Evolutionary conservation across 37 sponge, comb jelly and placozoan genomes (phyloP).

Genomic region (Oscarella lobularis): DNA sequence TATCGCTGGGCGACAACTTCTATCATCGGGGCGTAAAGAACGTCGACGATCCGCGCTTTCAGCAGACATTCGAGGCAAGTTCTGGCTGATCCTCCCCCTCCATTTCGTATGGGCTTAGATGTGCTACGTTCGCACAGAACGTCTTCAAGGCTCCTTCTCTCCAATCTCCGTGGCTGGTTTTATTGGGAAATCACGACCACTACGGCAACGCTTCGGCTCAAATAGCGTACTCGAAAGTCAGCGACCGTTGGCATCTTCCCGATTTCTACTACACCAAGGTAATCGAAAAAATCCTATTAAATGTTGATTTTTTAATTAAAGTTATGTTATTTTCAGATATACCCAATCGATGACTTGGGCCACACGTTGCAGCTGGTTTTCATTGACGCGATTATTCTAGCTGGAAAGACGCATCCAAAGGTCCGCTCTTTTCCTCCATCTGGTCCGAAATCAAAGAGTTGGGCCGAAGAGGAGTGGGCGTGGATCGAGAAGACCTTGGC

Average conservation of each 20-base stretch:
- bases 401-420: conserved; percentile 51
- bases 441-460: conserved; percentile 19
- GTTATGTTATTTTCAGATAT: too few relatives aligned
- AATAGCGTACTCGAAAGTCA: conserved; percentile 58
- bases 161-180: conserved; percentile 57
- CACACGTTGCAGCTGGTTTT: conserved; percentile 60
- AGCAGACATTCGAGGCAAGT: too few relatives aligned
- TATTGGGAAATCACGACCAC: conserved; percentile 88
- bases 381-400: conserved; percentile 72
- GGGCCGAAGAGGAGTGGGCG: conserved; percentile 48
- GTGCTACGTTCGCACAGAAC: too few relatives aligned
- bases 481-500: conserved; percentile 68
- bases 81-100: too few relatives aligned
- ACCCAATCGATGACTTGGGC: too few relatives aligned
- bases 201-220: conserved; percentile 84
- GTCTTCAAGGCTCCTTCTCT: conserved; percentile 76
- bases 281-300: too few relatives aligned
- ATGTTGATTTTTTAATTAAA: too few relatives aligned
- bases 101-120: too few relatives aligned
- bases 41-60: too few relatives aligned
- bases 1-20: too few relatives aligned
- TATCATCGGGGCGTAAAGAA: too few relatives aligned
- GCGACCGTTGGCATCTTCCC: conserved; percentile 72
- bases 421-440: conserved; percentile 28
- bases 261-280: conserved; percentile 67